A percentile compares a stretch with the other conserved stretches of the same genome.
Conservation (phyloP, 1,140 invertebrate genomes). For the Drosophila pachea region DNA sequence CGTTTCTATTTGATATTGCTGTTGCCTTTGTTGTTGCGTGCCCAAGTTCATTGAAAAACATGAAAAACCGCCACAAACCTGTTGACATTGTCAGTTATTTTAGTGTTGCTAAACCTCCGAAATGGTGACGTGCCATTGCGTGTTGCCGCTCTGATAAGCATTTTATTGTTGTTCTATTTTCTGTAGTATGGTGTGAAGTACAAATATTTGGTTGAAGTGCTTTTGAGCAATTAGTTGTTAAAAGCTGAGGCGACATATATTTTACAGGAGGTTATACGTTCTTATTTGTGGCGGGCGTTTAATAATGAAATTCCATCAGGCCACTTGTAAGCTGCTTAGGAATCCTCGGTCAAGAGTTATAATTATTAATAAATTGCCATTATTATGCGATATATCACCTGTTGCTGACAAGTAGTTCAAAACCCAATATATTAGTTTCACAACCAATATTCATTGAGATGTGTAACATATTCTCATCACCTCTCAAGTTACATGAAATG, state of each 20-base stretch:
- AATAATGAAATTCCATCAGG: not conserved
- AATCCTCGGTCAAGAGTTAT: too few relatives aligned
- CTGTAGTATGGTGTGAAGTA: slow-evolving; percentile 48
- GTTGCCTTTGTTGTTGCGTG: slow-evolving; percentile 23
- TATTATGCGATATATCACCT: too few relatives aligned
- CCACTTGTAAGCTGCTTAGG: too few relatives aligned
- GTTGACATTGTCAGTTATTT: slow-evolving; percentile 60
- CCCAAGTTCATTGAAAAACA: slow-evolving; percentile 61
- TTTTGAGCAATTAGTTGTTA: slow-evolving; percentile 39
- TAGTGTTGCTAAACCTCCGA: slow-evolving; percentile 20
- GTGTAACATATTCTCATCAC: too few relatives aligned
- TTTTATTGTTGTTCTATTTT: slow-evolving; percentile 28
- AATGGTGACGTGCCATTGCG: slow-evolving; percentile 35
- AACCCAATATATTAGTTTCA: too few relatives aligned
- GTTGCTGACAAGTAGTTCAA: too few relatives aligned
- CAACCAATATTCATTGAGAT: too few relatives aligned
- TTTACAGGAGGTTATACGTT: too few relatives aligned
- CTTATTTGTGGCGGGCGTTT: not conserved
- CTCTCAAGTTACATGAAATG: too few relatives aligned
- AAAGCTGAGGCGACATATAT: slow-evolving; percentile 3
- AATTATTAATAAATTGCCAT: too few relatives aligned
- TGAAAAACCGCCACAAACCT: slow-evolving; percentile 49
- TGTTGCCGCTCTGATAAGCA: slow-evolving; percentile 49
- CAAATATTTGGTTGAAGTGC: slow-evolving; percentile 57
- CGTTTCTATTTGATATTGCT: slow-evolving; percentile 22